Percentiles rank a stretch among this genome's conserved stretches.
These are phyloP conservation scores for Lepidurus apus DNA, from an alignment of 1,140 invertebrate species.

Conservation along the genomic window DNA sequence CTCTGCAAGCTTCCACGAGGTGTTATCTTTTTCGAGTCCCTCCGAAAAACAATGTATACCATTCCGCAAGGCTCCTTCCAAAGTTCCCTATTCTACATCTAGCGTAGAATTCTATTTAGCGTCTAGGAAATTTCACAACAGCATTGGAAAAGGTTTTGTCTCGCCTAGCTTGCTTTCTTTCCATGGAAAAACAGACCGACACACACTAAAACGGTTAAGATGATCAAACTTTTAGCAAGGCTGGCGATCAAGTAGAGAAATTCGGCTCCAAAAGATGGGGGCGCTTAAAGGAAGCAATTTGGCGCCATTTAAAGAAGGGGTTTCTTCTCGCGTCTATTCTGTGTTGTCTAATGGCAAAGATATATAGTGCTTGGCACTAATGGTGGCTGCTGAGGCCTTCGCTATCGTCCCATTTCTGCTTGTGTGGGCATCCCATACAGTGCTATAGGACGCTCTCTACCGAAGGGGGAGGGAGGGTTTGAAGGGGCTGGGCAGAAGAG, in stretches of 20 bases:
- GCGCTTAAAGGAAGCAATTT: not conserved
- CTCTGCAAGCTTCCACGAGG: no score
- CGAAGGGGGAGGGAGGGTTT: not conserved
- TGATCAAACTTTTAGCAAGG: not conserved
- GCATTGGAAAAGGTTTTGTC: no score
- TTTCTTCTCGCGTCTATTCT: not conserved
- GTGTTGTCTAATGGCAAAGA: not conserved
- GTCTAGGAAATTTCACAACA: no score
- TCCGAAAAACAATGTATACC: no score
- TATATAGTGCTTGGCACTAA: constrained; percentile 16
- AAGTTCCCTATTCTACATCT: no score
- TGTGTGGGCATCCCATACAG: not conserved
- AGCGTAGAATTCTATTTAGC: no score
- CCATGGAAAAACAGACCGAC: no score
- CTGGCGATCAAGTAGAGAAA: not conserved
- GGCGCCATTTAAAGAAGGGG: not conserved
- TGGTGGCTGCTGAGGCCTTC: not conserved
- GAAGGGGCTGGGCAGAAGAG: not conserved
- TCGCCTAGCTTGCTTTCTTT: no score
- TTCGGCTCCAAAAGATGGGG: not conserved
- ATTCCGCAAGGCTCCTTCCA: no score
- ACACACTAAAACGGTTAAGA: no score
- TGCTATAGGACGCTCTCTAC: no score
- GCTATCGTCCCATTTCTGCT: constrained; percentile 14
- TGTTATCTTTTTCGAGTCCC: no score